These are phyloP conservation scores for Amitus sp. DNA, from an alignment of 2,888 invertebrate genomes.

Conservation along the genomic window DNA sequence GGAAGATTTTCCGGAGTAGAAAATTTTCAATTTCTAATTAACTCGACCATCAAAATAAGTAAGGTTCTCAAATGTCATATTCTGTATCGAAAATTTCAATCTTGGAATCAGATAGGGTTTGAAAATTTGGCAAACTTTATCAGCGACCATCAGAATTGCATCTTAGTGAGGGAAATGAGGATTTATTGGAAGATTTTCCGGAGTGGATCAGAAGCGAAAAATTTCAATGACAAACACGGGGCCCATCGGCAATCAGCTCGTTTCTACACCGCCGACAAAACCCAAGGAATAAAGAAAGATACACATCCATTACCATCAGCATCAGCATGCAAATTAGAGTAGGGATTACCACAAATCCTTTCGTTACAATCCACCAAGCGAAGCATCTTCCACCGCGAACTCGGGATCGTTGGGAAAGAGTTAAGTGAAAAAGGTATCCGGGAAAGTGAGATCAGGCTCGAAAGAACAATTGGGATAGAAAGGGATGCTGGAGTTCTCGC, in stretches of 20 bases:
- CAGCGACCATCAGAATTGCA: no score
- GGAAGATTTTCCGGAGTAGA: no score
- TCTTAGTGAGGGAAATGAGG: no score
- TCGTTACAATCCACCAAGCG: constrained; percentile 58
- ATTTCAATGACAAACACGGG: constrained; percentile 41
- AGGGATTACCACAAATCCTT: constrained; percentile 63
- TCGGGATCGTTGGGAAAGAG: constrained; percentile 34
- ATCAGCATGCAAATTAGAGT: constrained; percentile 64
- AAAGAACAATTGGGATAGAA: constrained; percentile 20
- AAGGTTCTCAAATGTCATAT: no score
- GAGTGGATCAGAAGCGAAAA: no score
- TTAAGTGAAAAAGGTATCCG: constrained; percentile 27
- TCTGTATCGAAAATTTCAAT: no score
- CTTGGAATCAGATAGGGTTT: no score
- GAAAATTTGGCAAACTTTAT: no score
- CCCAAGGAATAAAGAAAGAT: constrained; percentile 55
- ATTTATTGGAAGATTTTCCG: no score
- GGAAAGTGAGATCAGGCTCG: constrained; percentile 6
- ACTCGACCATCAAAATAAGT: no score
- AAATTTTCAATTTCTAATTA: no score
- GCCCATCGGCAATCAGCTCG: constrained; percentile 39
- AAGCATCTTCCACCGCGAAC: constrained; percentile 32
- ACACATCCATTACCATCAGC: constrained; percentile 64
- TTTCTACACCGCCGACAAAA: constrained; percentile 46
- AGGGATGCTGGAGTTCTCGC: constrained; percentile 40